Conservation (phyloP, 23 tunicate species). For the Ascidia mentula region DNA sequence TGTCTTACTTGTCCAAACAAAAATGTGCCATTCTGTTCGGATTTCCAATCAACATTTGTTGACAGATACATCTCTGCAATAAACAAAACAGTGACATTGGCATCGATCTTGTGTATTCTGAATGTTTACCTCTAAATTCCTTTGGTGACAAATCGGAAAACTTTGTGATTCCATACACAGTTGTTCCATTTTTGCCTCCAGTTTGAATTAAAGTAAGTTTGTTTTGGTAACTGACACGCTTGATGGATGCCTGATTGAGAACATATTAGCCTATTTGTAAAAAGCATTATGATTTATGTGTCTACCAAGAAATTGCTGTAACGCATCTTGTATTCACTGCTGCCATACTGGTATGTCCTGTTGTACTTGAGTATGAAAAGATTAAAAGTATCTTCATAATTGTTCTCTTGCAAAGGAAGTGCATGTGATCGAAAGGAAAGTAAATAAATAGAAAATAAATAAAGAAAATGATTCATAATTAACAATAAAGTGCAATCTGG, state of each 20-base stretch:
- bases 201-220: not conserved
- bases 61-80: not conserved
- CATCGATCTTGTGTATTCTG: not conserved
- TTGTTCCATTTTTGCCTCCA: not conserved
- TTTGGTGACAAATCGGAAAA: conserved; percentile 25
- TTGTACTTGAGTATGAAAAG: not conserved
- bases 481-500: not conserved
- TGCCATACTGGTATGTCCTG: not conserved
- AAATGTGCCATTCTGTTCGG: not conserved
- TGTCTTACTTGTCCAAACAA: no score
- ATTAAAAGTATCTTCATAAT: not conserved
- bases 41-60: not conserved
- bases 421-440: no score
- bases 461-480: no score
- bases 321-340: not conserved
- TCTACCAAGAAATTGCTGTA: not conserved
- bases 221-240: not conserved
- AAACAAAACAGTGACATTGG: not conserved
- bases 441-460: no score
- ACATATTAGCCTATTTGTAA: not conserved
- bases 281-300: not conserved
- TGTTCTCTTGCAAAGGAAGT: not conserved
- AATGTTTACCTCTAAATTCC: conserved; percentile 14
- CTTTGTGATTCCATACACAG: conserved; percentile 30
- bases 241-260: not conserved